phyloP scores from a whole-genome alignment of 2,113 vertebrate species.

The Psophia crepitans region DNA sequence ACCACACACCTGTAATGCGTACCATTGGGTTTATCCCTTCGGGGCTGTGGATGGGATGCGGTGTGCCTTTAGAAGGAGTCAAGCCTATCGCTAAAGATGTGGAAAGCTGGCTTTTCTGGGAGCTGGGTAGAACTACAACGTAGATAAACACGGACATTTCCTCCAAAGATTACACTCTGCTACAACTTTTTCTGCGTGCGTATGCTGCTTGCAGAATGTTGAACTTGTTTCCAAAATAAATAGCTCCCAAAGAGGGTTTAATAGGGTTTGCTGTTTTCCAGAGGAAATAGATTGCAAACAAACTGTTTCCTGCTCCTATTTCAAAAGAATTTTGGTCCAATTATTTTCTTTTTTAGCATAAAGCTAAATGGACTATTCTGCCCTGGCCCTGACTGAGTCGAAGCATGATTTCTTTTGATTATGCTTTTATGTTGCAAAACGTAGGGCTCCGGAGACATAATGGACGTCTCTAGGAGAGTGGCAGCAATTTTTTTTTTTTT shows the following conservation, averaged over 20 bases:
- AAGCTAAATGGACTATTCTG: conserved; percentile 79
- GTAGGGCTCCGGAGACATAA: conserved; percentile 69
- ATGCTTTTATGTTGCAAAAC: conserved; percentile 76
- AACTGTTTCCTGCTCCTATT: conserved; percentile 77
- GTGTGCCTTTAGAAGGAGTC: background rate
- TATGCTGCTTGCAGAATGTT: conserved; percentile 51
- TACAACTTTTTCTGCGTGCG: background rate
- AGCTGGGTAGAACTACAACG: conserved; percentile 6
- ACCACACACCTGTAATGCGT: background rate
- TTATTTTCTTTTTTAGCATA: conserved; percentile 80
- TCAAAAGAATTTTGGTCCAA: conserved; percentile 77
- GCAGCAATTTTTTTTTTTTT: conserved; percentile 62
- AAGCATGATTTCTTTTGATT: conserved; percentile 80
- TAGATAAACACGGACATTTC: background rate
- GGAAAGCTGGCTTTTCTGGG: conserved; percentile 23
- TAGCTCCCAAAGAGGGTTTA: conserved; percentile 76
- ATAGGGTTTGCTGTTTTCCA: conserved; percentile 68
- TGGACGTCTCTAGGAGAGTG: conserved; percentile 69
- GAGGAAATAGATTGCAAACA: conserved; percentile 79
- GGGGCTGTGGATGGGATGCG: background rate
- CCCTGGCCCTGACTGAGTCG: conserved; percentile 73
- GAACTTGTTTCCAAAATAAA: conserved; percentile 77
- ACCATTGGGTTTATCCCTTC: background rate
- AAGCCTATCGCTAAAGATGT: background rate
- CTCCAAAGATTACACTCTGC: conserved; percentile 5